Evolutionary conservation across 2,888 invertebrate species (phyloP), one percentile per base, ranked within the genome.

Genomic region (Troides helena): DNA sequence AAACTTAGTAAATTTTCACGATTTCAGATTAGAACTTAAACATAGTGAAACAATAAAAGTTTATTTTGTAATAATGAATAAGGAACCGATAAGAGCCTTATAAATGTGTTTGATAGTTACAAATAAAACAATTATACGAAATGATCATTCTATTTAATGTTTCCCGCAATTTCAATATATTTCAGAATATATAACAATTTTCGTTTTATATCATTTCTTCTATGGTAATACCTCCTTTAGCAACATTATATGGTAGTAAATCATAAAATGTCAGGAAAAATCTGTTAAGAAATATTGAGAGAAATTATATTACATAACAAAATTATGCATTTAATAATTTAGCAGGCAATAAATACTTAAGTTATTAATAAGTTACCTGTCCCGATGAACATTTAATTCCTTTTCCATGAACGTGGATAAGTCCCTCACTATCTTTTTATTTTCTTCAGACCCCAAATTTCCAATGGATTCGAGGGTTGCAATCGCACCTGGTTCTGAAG

Each of bases 191-290:
- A 50, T 17, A 50, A 50, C 30, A 63, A 23, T 62, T 7, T 62
- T 67, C 12, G 23, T 57, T 61, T 57, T 63, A 46, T 12, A 43
- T 23, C 25, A 60, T 60, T 56, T 65, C 62, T 67, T 70, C 67
- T 23, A 76, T 63, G 23, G 81, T 84, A 2, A 76, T 67, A 0
- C 83, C 85, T 10, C 73, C 72, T 67, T 75, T 78, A 4, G 72
- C 78, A 4, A 89, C 78, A 68, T 87, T 80, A 62, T 78, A 71
- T 3, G 76, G 75, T 43, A 74, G 25, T 0, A 88, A 36, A 71
- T 90, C 88, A 75, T 89, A 86, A 74, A 86, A 86, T 0, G 85
- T 81, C 1, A 89, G 70, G 78, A 88, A 83, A 63, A 88, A 85
- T 68, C 90, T 90, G 85, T 53, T 86, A 88, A 23, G 73, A 71